These are phyloP conservation scores for Anguilla obscura DNA, from an alignment of 2,797 vertebrate genomes.

Conservation along the genomic window DNA sequence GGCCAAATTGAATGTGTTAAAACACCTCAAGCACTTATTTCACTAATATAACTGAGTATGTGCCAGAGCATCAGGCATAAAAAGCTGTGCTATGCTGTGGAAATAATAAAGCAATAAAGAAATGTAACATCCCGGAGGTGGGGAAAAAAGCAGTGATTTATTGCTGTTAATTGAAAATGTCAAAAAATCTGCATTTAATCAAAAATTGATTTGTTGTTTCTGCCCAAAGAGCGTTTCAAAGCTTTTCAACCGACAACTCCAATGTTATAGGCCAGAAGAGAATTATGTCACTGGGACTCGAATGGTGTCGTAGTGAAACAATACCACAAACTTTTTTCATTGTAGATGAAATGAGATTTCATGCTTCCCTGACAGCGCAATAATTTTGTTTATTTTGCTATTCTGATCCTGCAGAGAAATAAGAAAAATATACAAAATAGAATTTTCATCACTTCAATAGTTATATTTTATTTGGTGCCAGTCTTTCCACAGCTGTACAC, in stretches of 20 bases:
- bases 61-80: slow-evolving; percentile 45
- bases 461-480: neutral
- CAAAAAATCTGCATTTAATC: neutral
- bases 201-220: neutral
- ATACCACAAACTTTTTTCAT: neutral
- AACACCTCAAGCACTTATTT: slow-evolving; percentile 52
- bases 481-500: neutral
- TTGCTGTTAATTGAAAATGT: slow-evolving; percentile 32
- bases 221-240: neutral
- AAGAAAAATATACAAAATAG: neutral
- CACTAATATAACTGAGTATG: slow-evolving; percentile 36
- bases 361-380: neutral
- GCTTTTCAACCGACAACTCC: neutral
- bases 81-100: slow-evolving; percentile 40
- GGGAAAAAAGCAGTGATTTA: slow-evolving; percentile 50
- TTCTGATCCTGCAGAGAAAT: neutral
- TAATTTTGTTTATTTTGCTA: neutral
- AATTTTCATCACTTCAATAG: neutral
- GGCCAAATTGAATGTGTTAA: slow-evolving; percentile 49
- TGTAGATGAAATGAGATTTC: neutral
- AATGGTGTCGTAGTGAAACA: neutral
- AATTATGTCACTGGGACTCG: neutral
- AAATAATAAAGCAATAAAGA: slow-evolving; percentile 51
- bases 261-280: neutral
- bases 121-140: slow-evolving; percentile 39